Evolutionary conservation across 2,888 invertebrate genomes (phyloP), one percentile per base, ranked within the genome.

Genomic region (Hypomecis punctinalis): DNA sequence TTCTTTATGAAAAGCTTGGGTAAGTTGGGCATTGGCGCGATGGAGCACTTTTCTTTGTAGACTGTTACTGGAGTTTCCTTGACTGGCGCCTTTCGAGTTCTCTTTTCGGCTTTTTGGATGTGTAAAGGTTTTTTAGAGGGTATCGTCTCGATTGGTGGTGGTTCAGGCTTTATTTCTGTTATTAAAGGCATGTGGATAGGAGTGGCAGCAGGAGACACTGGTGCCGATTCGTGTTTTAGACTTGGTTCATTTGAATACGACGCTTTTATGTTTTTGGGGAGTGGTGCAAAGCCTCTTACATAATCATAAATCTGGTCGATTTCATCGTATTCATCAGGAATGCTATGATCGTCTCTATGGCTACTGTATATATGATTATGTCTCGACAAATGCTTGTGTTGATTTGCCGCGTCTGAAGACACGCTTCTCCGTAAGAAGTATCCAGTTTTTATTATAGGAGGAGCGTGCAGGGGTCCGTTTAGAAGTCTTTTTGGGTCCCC

Each of bases 281-380:
- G 94, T 1, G 98, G 98, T 56, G 98, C 98, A 75, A 98, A 96
- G 0, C 98, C 98, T 69, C 98, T 94, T 0, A 99, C 98, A 85
- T 98, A 99, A 84, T 98, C 98, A 84, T 99, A 99, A 72, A 99
- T 98, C 89, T 98, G 98, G 93, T 99, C 98, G 75, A 99, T 98
- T 89, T 99, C 98, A 76, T 98, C 98, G 88, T 98, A 98, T 79
- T 98, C 98, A 83, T 97, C 97, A 39, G 96, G 94, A 55, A 94
- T 94, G 70, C 94, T 94, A 75, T 94, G 95, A 79, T 95, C 95
- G 76, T 95, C 96, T 81, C 94, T 93, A 75, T 94, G 94, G 72
- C 92, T 93, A 73, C 92, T 91, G 78, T 93, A 91, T 71, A 93
- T 92, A 74, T 93, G 94, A 77, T 87, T 93, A 74, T 93, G 94